Base-by-base conservation (phyloP, 1,140 invertebrate species). In the Papilio dardanus region DNA sequence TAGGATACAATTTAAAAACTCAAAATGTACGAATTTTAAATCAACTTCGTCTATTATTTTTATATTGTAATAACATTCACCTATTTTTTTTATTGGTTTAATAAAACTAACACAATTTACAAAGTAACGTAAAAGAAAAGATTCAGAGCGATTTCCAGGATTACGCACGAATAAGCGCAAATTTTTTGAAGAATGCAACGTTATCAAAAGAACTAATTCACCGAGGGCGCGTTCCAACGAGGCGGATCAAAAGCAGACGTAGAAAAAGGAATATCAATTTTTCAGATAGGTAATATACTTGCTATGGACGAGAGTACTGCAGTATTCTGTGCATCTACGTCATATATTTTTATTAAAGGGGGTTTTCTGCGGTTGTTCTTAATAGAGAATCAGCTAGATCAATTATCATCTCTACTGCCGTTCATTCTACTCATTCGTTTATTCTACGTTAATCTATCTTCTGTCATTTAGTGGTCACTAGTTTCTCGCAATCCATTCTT, bases 241-340 rank as follows among this genome's bases (percentile, higher is more conserved):
- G 24, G 54, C 54, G 54, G 3, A 31, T n/a, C 35, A n/a, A 69
- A 69, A 40, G 67, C 31, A 69, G 19, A 14, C 19, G 67, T 24
- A 40, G 35, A 69, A 67, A 69, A 35, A 42, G 33, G 19, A 69
- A 69, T 69, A 69, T 42, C 19, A 69, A 69, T 35, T 69, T 69
- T 35, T 33, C 42, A 40, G 35, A 40, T 35, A 67, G 66, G 35
- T 69, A 68, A 40, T 68, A 69, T 24, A 66, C 30, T 35, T 66
- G n/a, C 33, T 2, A 21, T 1, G 30, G n/a, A n/a, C 6, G 42
- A 46, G 16, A 21, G 12, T 12, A n/a, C 19, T 40, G 67, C 35
- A 69, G 21, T 12, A 19, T 33, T 66, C 67, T 40, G 33, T 69
- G 5, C 40, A 30, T 66, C 31, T 19, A 21, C 28, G 1, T 2